Evolutionary conservation across 2,888 invertebrate species (phyloP).

Genomic region (Phaedon cochleariae): DNA sequence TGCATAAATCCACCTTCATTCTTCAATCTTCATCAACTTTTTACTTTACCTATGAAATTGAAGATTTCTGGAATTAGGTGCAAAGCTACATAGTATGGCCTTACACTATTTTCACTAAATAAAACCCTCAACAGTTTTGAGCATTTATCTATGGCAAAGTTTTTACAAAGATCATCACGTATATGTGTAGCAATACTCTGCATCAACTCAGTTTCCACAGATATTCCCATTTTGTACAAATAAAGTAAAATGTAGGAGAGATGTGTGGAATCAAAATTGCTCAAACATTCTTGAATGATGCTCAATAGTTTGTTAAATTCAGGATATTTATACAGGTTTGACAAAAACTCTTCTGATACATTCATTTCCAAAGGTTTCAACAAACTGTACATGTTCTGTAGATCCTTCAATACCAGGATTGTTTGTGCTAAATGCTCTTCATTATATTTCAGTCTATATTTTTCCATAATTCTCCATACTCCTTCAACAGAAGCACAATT

Average conservation of each 20-base stretch:
- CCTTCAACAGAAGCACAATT: conserved; percentile 57
- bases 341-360: conserved; percentile 48
- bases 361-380: conserved; percentile 39
- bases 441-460: conserved; percentile 41
- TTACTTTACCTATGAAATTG: conserved; percentile 54
- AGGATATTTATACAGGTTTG: conserved; percentile 48
- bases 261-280: conserved; percentile 57
- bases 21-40: background rate
- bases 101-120: conserved; percentile 58
- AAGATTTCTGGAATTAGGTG: conserved; percentile 60
- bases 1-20: too few species aligned
- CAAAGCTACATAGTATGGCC: conserved; percentile 58
- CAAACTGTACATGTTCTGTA: conserved; percentile 56
- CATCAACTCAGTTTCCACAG: conserved; percentile 53
- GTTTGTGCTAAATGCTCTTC: conserved; percentile 49
- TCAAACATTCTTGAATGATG: conserved; percentile 50
- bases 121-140: conserved; percentile 62
- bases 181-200: conserved; percentile 57
- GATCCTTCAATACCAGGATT: conserved; percentile 58
- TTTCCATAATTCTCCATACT: conserved; percentile 55
- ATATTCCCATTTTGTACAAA: conserved; percentile 62
- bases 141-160: conserved; percentile 51
- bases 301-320: conserved; percentile 53
- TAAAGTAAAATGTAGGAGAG: conserved; percentile 62
- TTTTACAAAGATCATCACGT: conserved; percentile 45